phyloP scores from a whole-genome alignment of 30 jellyfish, hydroid and myxozoan genomes.

The Hydractinia symbiolongicarpus region DNA sequence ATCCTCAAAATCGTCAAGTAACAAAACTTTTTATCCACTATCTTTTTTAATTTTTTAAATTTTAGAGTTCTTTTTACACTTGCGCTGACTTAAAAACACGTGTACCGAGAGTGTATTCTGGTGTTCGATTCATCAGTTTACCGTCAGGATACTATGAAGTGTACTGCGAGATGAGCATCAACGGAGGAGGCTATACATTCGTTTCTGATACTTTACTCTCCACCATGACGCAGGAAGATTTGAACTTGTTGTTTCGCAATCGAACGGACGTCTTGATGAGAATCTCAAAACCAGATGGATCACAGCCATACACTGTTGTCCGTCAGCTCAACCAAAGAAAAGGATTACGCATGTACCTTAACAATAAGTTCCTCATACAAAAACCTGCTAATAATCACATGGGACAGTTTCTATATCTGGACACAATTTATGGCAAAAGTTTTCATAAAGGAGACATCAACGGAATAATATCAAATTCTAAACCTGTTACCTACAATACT shows the following conservation, averaged over 20 bases:
- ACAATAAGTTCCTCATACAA: no score
- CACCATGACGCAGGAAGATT: conserved; percentile 24
- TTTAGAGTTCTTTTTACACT: neutral
- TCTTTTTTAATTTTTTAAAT: no score
- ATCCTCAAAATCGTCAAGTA: no score
- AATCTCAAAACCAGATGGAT: conserved; percentile 20
- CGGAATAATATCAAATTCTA: neutral
- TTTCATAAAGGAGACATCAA: no score
- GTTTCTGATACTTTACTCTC: conserved; percentile 18
- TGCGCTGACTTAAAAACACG: conserved; percentile 24
- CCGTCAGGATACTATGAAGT: conserved; percentile 34
- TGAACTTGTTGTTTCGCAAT: conserved; percentile 21
- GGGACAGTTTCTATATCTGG: no score
- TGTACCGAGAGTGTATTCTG: conserved; percentile 6
- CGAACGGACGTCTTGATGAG: conserved; percentile 33
- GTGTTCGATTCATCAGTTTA: conserved; percentile 10
- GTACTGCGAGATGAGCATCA: conserved; percentile 35
- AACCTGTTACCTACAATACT: neutral
- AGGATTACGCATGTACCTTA: no score
- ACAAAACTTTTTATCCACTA: no score
- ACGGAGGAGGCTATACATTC: conserved; percentile 54
- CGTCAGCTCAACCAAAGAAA: no score
- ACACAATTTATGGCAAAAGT: no score
- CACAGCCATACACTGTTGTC: conserved; percentile 48
- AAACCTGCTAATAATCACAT: no score